Base-by-base conservation (phyloP, 2,888 invertebrate species). In the Diadromus collaris region DNA sequence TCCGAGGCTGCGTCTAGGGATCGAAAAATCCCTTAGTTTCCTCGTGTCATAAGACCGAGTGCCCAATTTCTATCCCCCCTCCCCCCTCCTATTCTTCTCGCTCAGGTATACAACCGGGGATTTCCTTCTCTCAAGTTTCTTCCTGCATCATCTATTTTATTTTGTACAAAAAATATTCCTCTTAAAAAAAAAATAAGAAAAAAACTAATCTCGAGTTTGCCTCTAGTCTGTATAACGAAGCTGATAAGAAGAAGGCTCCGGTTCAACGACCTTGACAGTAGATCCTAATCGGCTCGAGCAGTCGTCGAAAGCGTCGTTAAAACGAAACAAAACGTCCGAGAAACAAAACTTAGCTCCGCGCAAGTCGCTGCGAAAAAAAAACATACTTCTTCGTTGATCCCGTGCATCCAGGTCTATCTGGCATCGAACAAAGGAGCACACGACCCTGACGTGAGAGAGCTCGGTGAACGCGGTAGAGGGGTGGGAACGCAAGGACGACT, bases 201-300 rank as follows among this genome's bases (percentile, higher is more conserved):
- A 29, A 44, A 34, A 61, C 9, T 5, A 60, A 56, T 29, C 56
- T 56, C 56, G n/a, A 41, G 2, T 13, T 32, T 51, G 6, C 21
- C 10, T 19, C 24, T 21, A 32, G 7, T 64, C 34, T 24, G 13
- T 32, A 19, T 46, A 13, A 38, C 6, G 19, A 38, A 10, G 13
- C 21, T 32, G 70, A 79, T 72, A 72, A 76, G 56, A 58, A 56
- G 29, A 46, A 56, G 29, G 29, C 41, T 9, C 2, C 44, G 65
- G 69, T 76, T 79, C 76, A 41, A 73, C 70, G 63, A 70, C 38
- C 72, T 70, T 56, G 60, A 65, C 60, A 19, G 69, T 54, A 76
- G 64, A 79, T 73, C 58, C 38, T 75, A 68, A 79, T 75, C 75
- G 56, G 34, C 41, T 76, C 64, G 72, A 79, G 72, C 72, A 72